Evolutionary conservation across 2,797 vertebrate species (phyloP).

Genomic region (Pipistrellus pipistrellus): DNA sequence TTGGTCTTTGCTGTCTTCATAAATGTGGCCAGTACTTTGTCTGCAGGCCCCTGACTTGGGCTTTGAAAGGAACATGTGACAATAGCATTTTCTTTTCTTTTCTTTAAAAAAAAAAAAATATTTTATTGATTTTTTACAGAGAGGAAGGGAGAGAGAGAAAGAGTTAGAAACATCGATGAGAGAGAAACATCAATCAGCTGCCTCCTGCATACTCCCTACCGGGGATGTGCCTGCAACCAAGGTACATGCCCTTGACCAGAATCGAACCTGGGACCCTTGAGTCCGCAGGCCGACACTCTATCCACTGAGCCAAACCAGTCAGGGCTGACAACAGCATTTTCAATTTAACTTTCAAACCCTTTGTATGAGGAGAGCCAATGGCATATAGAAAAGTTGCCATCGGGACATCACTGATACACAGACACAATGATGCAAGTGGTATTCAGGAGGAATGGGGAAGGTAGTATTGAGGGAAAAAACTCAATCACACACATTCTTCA

Average conservation of each 20-base stretch:
- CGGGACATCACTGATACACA: not conserved
- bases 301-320: too few relatives aligned
- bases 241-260: too few relatives aligned
- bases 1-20: not conserved
- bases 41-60: not conserved
- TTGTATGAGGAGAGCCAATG: not conserved
- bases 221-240: too few relatives aligned
- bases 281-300: too few relatives aligned
- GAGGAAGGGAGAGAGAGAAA: too few relatives aligned
- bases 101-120: too few relatives aligned
- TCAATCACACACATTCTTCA: not conserved
- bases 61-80: conserved; percentile 27
- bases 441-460: not conserved
- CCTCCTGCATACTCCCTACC: too few relatives aligned
- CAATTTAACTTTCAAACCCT: conserved; percentile 41
- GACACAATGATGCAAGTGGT: not conserved
- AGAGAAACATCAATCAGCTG: too few relatives aligned
- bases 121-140: too few relatives aligned
- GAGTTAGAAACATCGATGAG: too few relatives aligned
- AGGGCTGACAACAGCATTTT: conserved; percentile 7
- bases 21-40: not conserved
- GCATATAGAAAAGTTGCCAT: not conserved
- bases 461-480: rapidly evolving
- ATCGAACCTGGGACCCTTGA: too few relatives aligned
- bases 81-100: not conserved